Base-by-base conservation (phyloP, 2,113 vertebrate genomes). In the Pycnonotus jocosus region DNA sequence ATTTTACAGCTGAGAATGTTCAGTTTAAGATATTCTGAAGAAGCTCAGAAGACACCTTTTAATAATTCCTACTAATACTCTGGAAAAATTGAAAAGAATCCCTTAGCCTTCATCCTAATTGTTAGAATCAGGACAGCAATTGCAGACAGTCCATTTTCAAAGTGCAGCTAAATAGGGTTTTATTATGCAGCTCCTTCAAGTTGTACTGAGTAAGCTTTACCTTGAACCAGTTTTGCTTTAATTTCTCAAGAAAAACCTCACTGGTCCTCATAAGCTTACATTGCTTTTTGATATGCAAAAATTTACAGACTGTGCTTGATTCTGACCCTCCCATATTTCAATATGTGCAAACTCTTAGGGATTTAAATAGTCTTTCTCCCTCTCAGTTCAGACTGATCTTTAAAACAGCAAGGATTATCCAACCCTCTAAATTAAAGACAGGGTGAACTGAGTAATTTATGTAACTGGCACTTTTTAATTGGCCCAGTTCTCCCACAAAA, bases 231-330 rank as follows among this genome's bases (percentile, higher is more conserved):
- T 74, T 91, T 74, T 88, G 79, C 64, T 65, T 85, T 91, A 31
- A 65, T 88, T 92, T 87, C 50, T 93, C 80, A 95, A 92, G 95
- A 91, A 97, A 94, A 58, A 88, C 66, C 44, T 87, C 42, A 64
- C 88, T 83, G 88, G 89, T 86, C 72, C 73, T 86, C 68, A 62
- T 18, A 71, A 95, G 92, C 95, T 97, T 73, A 94, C 88, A 69
- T 10, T 94, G 88, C 19, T 96, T 94, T 96, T 88, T 96, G 95
- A 97, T 96, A 97, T 92, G 96, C 92, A 96, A 95, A 97, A 97
- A 94, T 82, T 88, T 96, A 95, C 20, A 95, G 93, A 93, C 96
- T 97, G 95, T 97, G 96, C 96, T 98, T 97, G 97, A 95, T 93
- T 97, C 82, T 95, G 88, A 85, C 69, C 91, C 91, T 96, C 92